A percentile compares a stretch with the other conserved stretches of the same genome.
These are phyloP conservation scores for Brenthis ino DNA, from an alignment of 2,888 invertebrate genomes.

Conservation along the genomic window DNA sequence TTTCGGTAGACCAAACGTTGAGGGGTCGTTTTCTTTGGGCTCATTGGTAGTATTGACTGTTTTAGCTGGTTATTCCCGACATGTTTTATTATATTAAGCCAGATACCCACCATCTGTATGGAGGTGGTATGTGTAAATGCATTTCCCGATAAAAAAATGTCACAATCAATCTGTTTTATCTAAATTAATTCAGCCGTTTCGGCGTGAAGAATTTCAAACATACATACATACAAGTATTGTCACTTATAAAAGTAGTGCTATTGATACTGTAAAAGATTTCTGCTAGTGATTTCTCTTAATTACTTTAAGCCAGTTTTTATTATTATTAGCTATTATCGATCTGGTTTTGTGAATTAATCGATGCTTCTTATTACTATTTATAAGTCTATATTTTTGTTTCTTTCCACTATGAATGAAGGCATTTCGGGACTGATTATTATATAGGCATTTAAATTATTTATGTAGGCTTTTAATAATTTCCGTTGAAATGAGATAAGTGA, in stretches of 20 bases:
- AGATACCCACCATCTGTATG: no score
- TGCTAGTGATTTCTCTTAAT: slow-evolving; percentile 42
- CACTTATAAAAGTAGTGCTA: slow-evolving; percentile 23
- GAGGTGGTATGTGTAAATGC: no score
- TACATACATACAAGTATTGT: no score
- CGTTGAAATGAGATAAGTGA: slow-evolving; percentile 1
- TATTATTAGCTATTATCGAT: slow-evolving; percentile 12
- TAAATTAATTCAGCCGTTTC: no score
- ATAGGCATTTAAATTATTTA: neutral
- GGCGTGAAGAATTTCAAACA: no score
- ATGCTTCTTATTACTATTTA: slow-evolving; percentile 5
- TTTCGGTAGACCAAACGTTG: no score
- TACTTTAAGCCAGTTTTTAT: slow-evolving; percentile 23
- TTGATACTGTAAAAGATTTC: slow-evolving; percentile 56
- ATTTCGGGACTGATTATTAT: slow-evolving; percentile 5
- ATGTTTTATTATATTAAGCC: no score
- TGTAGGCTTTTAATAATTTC: slow-evolving; percentile 6
- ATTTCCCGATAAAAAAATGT: no score
- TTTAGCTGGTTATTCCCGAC: no score
- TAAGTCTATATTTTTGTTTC: neutral
- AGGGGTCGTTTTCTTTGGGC: no score
- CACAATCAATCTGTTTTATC: no score
- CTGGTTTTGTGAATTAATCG: slow-evolving; percentile 13
- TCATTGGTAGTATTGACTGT: no score
- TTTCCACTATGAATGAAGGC: neutral